These are phyloP conservation scores for Rhyzopertha dominica DNA, from an alignment of 1,140 invertebrate genomes.

Conservation along the genomic window DNA sequence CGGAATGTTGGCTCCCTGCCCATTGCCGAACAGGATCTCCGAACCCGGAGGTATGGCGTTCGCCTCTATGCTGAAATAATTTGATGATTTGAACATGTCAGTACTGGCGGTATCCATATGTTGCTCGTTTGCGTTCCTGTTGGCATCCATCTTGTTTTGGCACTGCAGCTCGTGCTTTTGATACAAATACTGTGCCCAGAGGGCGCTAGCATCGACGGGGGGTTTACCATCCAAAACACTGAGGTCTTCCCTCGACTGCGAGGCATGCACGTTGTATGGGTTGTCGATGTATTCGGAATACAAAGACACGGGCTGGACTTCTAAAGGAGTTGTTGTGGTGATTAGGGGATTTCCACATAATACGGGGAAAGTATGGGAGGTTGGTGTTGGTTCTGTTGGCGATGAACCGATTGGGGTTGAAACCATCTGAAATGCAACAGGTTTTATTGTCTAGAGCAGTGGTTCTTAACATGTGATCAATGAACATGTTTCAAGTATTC, in stretches of 20 bases:
- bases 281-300: constrained; percentile 52
- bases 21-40: constrained; percentile 52
- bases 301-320: constrained; percentile 46
- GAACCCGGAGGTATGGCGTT: constrained; percentile 50
- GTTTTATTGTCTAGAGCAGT: too few relatives aligned
- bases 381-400: constrained; percentile 30
- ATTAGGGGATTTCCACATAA: constrained; percentile 25
- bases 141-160: too few relatives aligned
- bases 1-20: constrained; percentile 18
- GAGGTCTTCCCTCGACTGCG: constrained; percentile 12
- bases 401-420: constrained; percentile 57
- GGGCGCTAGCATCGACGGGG: background rate
- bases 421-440: constrained; percentile 50
- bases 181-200: background rate
- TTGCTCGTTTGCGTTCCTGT: background rate
- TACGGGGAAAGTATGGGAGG: constrained; percentile 30
- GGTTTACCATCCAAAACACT: constrained; percentile 5
- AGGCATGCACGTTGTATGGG: constrained; percentile 48
- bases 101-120: constrained; percentile 19
- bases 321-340: constrained; percentile 17
- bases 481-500: too few relatives aligned
- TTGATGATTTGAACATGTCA: constrained; percentile 43
- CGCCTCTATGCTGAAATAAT: constrained; percentile 54
- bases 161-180: too few relatives aligned
- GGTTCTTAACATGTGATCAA: too few relatives aligned